These are phyloP conservation scores for Eunapius fragilis DNA, from an alignment of 37 sponge, comb jelly and placozoan genomes.

Conservation along the genomic window DNA sequence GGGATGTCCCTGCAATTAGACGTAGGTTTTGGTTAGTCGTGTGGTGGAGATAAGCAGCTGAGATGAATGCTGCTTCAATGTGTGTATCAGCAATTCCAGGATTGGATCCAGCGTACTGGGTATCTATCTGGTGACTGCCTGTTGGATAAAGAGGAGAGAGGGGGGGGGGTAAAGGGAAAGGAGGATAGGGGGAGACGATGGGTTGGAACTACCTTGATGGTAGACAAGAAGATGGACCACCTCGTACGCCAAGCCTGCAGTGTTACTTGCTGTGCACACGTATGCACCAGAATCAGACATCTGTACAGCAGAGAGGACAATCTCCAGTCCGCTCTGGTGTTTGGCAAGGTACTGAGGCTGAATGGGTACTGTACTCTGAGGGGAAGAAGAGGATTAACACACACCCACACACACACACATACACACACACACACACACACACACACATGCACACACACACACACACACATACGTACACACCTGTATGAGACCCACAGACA, in stretches of 20 bases:
- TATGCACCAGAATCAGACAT: conserved; percentile 35
- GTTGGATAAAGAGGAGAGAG: not conserved
- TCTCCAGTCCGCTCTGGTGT: not conserved
- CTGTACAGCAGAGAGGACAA: not conserved
- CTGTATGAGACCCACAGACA: not conserved
- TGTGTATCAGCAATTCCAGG: not conserved
- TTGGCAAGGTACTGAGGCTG: not conserved
- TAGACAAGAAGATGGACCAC: conserved; percentile 16
- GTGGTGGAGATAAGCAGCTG: not conserved
- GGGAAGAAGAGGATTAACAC: not conserved
- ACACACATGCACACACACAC: not conserved
- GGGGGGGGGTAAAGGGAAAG: not conserved
- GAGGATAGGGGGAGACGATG: not conserved
- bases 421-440: too few relatives aligned
- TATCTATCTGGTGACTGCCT: not conserved
- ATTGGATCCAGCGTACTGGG: not conserved
- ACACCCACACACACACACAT: not conserved
- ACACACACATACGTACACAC: not conserved
- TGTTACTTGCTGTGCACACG: conserved; percentile 30
- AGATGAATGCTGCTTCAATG: not conserved
- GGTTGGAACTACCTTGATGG: conserved; percentile 11
- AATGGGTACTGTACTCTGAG: not conserved
- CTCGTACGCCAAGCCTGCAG: not conserved
- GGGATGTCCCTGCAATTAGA: not conserved
- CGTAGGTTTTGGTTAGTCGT: not conserved